Evolutionary conservation across 2,888 invertebrate genomes (phyloP).

Genomic region (Torymus aiolomorphi): DNA sequence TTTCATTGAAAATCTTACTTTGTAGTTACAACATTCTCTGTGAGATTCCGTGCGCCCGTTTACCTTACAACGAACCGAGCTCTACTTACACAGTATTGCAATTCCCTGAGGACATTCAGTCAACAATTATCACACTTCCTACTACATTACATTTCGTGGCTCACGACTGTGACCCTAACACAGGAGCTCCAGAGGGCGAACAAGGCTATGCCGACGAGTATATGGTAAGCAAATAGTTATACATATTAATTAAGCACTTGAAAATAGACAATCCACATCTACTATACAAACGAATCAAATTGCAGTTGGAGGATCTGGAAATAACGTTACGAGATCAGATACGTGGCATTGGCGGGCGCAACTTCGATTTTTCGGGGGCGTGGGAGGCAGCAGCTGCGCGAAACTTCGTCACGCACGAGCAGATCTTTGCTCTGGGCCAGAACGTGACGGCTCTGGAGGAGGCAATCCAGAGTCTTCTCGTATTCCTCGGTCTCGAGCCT

Average conservation of each 20-base stretch:
- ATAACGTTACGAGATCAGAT: constrained; percentile 91
- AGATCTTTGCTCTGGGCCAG: constrained; percentile 91
- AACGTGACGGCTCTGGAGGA: constrained; percentile 87
- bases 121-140: constrained; percentile 88
- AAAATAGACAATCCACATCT: constrained; percentile 10
- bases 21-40: constrained; percentile 82
- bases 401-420: constrained; percentile 85
- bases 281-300: constrained; percentile 2
- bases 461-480: constrained; percentile 88
- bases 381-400: constrained; percentile 82
- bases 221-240: constrained; percentile 78
- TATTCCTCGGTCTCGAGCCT: constrained; percentile 89
- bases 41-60: constrained; percentile 84
- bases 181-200: constrained; percentile 95
- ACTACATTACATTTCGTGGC: constrained; percentile 95
- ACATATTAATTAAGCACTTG: neutral
- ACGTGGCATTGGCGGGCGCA: constrained; percentile 79
- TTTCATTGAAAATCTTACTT: constrained; percentile 10
- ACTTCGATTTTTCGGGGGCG: constrained; percentile 77
- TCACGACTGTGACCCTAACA: constrained; percentile 96
- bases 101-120: constrained; percentile 88
- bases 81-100: constrained; percentile 90
- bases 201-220: constrained; percentile 98
- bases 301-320: constrained; percentile 92
- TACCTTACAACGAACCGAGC: constrained; percentile 91